phyloP scores from a whole-genome alignment of 2,888 invertebrate species.

The Neria commutata region DNA sequence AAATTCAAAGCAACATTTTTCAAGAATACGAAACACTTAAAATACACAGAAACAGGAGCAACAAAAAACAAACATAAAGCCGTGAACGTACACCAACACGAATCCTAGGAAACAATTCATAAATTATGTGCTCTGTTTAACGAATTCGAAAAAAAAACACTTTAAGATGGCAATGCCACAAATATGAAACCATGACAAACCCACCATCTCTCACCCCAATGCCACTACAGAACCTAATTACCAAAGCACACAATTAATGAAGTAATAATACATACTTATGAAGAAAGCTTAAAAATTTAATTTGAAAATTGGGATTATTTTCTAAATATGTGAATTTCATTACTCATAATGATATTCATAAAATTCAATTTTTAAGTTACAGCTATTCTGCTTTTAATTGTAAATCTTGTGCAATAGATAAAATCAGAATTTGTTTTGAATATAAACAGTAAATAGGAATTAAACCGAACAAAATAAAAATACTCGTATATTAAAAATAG shows the following conservation, averaged over 20 bases:
- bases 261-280: background rate
- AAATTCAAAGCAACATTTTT: constrained; percentile 27
- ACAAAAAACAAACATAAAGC: constrained; percentile 33
- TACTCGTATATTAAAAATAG: constrained; percentile 27
- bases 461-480: constrained; percentile 9
- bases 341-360: constrained; percentile 11
- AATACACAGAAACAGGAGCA: constrained; percentile 36
- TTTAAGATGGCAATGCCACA: constrained; percentile 15
- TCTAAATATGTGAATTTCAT: constrained; percentile 29
- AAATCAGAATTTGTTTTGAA: constrained; percentile 62
- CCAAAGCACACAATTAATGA: constrained; percentile 49
- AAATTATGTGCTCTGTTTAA: constrained; percentile 49
- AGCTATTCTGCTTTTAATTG: constrained; percentile 63
- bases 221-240: background rate
- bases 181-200: constrained; percentile 34
- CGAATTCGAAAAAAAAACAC: constrained; percentile 8
- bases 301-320: constrained; percentile 20
- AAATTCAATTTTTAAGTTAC: constrained; percentile 59
- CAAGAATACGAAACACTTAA: constrained; percentile 17
- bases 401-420: constrained; percentile 63
- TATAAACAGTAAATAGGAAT: constrained; percentile 39
- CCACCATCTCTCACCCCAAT: background rate
- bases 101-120: constrained; percentile 31
- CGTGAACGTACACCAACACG: constrained; percentile 34
- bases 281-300: constrained; percentile 47